phyloP scores from a whole-genome alignment of 2,113 vertebrate genomes.

The Numenius arquata region DNA sequence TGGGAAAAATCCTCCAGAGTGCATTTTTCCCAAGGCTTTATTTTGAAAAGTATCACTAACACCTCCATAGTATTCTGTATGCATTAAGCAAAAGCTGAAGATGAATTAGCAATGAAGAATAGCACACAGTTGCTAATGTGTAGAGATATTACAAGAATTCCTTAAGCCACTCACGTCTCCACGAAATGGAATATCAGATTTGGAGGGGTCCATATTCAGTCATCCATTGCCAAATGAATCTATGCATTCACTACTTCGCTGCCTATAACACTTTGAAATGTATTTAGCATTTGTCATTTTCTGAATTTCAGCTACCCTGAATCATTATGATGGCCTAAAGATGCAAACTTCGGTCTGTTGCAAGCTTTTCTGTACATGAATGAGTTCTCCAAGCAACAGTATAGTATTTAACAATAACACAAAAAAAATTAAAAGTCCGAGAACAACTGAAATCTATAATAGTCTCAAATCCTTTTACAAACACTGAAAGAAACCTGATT shows the following conservation, averaged over 20 bases:
- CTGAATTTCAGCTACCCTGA: background rate
- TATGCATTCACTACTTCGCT: background rate
- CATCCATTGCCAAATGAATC: background rate
- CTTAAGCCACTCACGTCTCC: background rate
- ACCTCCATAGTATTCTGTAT: background rate
- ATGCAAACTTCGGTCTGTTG: background rate
- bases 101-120: background rate
- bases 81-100: background rate
- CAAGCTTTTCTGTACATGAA: background rate
- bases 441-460: background rate
- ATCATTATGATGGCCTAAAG: background rate
- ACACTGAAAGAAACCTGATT: background rate
- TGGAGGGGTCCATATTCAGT: background rate
- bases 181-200: background rate
- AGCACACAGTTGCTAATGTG: background rate
- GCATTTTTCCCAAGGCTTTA: background rate
- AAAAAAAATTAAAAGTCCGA: background rate
- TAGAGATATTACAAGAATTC: background rate
- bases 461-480: background rate
- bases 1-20: background rate
- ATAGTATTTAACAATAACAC: background rate
- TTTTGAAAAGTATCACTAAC: background rate
- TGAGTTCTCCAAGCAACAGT: background rate
- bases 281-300: background rate
- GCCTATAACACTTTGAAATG: background rate